Base-by-base conservation (phyloP, 2,888 invertebrate genomes). In the Meghimatium bilineatum region DNA sequence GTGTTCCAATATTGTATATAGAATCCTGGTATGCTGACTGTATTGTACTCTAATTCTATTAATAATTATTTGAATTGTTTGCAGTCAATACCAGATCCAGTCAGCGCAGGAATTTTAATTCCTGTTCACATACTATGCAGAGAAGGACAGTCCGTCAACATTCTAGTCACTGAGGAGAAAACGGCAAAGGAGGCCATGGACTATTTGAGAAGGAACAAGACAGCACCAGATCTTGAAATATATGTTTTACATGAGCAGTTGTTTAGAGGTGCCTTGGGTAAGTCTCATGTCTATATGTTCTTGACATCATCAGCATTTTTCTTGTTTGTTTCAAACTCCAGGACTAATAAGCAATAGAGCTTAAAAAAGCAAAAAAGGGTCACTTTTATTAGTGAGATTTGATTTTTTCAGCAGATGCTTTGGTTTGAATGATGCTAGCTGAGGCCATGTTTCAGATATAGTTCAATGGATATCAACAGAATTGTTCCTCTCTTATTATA, bases 201-300 rank as follows among this genome's bases (percentile, higher is more conserved):
- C 29, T 52, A 71, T n/a, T 71, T 83, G 63, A 75, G 32, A 32
- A 49, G 82, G 23, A 67, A 34, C 32, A 66, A 82, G 52, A 49
- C 66, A 14, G 52, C 32, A 12, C 56, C 67, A 10, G 77, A 83
- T 14, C 63, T 83, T 5, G 52, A 44, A 1, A 85, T 80, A 87
- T 94, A 97, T 75, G 96, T 96, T 89, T 92, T 98, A 0, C 96
- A 97, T 92, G 98, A 98, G 94, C 96, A 96, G 0, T 96, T 97
- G 88, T 95, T 97, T 89, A 95, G 95, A 88, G 96, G 96, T 36
- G 95, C 95, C 14, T 77, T 91, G 56, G 90, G 91, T 90, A 86
- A 85, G 87, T 82, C 10, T 32, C 32, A 1, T 23, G 38, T 72
- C 23, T 38, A 23, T 69, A 38, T 69, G 38, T 67, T 72, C 29